Percentiles rank a stretch among this genome's conserved stretches.
These are phyloP conservation scores for Melanitta fusca DNA, from an alignment of 2,797 vertebrate genomes.

Conservation along the genomic window DNA sequence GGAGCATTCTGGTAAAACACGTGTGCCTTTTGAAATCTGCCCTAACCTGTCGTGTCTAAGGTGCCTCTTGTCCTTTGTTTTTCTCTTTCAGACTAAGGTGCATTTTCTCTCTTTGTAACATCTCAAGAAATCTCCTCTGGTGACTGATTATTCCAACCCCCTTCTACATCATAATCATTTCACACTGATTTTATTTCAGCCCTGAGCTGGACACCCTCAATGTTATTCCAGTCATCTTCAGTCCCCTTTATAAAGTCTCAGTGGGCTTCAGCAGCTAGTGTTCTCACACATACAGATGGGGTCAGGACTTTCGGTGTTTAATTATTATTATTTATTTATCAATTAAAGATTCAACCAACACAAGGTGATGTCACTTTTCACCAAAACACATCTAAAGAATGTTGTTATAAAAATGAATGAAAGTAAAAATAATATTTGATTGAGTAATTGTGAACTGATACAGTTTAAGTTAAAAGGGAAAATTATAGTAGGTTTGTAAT, in stretches of 20 bases:
- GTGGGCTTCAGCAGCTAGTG: background rate
- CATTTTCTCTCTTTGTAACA: background rate
- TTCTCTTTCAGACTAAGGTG: background rate
- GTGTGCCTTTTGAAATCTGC: background rate
- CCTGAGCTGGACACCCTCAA: background rate
- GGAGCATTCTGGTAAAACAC: background rate
- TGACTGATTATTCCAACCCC: background rate
- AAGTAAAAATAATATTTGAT: background rate
- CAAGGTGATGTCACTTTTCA: background rate
- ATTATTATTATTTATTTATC: background rate
- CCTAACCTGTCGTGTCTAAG: background rate
- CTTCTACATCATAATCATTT: background rate
- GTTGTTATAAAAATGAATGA: background rate
- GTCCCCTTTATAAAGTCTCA: background rate
- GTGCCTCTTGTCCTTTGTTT: background rate
- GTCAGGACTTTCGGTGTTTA: background rate
- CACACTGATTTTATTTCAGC: background rate
- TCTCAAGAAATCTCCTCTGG: background rate
- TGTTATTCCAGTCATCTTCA: background rate
- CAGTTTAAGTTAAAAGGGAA: background rate
- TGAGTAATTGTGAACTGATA: background rate
- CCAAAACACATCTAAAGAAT: background rate
- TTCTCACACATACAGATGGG: background rate
- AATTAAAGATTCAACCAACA: background rate
- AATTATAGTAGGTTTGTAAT: background rate